Evolutionary conservation across 2,113 vertebrate species (phyloP).

Genomic region (Pollimyrus isidori): DNA sequence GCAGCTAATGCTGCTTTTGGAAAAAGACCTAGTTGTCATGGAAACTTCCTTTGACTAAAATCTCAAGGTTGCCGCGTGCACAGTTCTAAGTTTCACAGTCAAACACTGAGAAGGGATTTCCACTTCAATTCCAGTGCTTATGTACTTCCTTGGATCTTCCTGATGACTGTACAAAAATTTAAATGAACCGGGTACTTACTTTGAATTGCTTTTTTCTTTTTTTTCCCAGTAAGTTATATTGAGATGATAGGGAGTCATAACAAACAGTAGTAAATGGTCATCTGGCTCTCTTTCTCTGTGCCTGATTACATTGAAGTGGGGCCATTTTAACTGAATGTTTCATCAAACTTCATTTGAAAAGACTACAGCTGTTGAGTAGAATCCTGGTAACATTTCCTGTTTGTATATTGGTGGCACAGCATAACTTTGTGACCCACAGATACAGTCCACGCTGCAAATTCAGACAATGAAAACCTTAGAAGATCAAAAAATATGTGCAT

Average conservation of each 20-base stretch:
- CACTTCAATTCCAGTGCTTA: neutral
- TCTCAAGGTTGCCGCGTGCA: neutral
- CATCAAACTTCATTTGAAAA: neutral
- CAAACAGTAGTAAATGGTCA: neutral
- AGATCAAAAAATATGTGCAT: neutral
- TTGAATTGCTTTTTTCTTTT: neutral
- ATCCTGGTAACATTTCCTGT: neutral
- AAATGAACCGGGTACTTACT: neutral
- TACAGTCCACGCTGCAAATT: neutral
- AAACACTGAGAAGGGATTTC: neutral
- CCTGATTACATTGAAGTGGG: neutral
- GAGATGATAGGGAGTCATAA: neutral
- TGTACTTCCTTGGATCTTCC: neutral
- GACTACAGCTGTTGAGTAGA: neutral
- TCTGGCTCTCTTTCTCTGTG: neutral
- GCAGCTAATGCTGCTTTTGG: slow-evolving; percentile 5
- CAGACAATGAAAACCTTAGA: neutral
- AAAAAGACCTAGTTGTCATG: slow-evolving; percentile 17
- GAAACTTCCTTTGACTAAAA: slow-evolving; percentile 16
- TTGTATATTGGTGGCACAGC: neutral
- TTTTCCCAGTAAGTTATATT: neutral
- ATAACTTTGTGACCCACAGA: neutral
- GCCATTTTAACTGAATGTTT: neutral
- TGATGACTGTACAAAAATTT: neutral
- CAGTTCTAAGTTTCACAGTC: neutral